Evolutionary conservation across 2,797 vertebrate genomes (phyloP), one percentile per base, ranked within the genome.

Genomic region (Syngnathus rostellatus): DNA sequence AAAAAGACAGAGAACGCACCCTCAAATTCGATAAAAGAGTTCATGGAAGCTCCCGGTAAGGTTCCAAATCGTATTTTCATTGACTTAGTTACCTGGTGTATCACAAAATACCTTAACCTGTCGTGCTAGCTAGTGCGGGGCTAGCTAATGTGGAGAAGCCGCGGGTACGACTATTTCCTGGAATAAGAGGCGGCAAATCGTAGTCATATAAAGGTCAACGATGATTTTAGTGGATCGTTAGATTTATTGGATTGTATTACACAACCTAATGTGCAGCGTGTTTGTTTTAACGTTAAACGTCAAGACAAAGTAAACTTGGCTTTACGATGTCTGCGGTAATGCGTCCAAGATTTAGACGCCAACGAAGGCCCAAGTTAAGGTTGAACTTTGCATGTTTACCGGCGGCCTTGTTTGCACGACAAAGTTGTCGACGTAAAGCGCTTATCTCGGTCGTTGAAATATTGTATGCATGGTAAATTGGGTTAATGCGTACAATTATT

Each of bases 31-130:
- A 16, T 60, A 53, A 46, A 9, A 19, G 55, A 55, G 76, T 89
- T 78, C 69, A 89, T 89, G 87, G 87, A 88, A 83, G 66, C 88
- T 55, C 85, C 82, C 78, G 89, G 90, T 92, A 83, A 86, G 88
- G 11, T 12, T 16, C 1, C 0, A 0, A 38, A 62, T 25, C 1
- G 0, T 1, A 0, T n/a, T 0, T 60, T 48, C 68, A 0, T 19
- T 12, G 0, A 0, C 4, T 0, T 1, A 8, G 9, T 17, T 12
- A 2, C 0, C 2, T 10, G 48, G 7, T 2, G 0, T 11, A 1
- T 6, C 0, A 58, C 2, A 16, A 67, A 21, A 40, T 10, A 51
- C 4, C 1, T 7, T 0, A n/a, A 4, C 16, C 5, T n/a, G 40
- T 8, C 11, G 5, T 17, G 64, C 57, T 21, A 64, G 39, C n/a